A percentile compares a stretch with the other conserved stretches of the same genome.
These are phyloP conservation scores for Acanthopagrus latus DNA, from an alignment of 2,797 vertebrate genomes.

Conservation along the genomic window DNA sequence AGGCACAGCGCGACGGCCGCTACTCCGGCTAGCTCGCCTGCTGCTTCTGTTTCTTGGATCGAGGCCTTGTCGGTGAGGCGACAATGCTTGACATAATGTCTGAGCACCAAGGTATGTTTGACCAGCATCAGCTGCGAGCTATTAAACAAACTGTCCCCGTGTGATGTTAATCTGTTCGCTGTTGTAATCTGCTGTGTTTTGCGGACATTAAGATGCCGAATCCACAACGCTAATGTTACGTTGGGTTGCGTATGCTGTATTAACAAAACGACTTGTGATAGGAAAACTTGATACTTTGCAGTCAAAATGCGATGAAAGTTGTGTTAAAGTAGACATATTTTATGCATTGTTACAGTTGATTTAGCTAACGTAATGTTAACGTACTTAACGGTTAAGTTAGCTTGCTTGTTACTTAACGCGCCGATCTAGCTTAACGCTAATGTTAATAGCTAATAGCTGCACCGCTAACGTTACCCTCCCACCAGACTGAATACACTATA, in stretches of 20 bases:
- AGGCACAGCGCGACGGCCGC: conserved; percentile 77
- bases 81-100: conserved; percentile 92
- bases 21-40: conserved; percentile 77
- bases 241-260: conserved; percentile 62
- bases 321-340: neutral
- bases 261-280: conserved; percentile 11
- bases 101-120: conserved; percentile 88
- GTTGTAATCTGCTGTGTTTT: conserved; percentile 44
- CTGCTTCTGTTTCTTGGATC: conserved; percentile 69
- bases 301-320: conserved; percentile 5
- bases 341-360: neutral
- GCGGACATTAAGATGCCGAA: conserved; percentile 20
- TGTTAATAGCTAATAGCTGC: conserved; percentile 27
- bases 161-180: neutral
- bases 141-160: neutral
- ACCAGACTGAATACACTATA: neutral
- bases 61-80: conserved; percentile 83
- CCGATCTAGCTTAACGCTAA: conserved; percentile 48
- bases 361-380: conserved; percentile 5
- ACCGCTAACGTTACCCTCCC: conserved; percentile 3
- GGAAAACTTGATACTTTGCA: neutral
- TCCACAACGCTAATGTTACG: conserved; percentile 42
- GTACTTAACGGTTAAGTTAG: conserved; percentile 33
- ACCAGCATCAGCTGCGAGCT: accelerated
- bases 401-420: conserved; percentile 56